Conservation (phyloP, 2,888 invertebrate species). For the Dilophus febrilis region DNA sequence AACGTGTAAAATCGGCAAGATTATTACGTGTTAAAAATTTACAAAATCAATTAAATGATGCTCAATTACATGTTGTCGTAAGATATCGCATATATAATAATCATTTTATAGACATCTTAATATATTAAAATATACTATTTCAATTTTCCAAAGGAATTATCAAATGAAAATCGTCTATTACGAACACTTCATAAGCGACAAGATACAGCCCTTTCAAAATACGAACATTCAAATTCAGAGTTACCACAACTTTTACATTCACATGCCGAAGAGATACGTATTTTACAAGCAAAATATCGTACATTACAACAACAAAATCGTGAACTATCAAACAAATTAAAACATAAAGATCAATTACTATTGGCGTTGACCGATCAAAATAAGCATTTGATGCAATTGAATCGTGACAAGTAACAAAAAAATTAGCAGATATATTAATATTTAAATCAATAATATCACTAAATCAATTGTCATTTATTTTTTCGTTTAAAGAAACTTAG, state of each 20-base stretch:
- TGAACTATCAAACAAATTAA: conserved; percentile 44
- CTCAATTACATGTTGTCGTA: conserved; percentile 60
- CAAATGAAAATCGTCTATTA: conserved; percentile 56
- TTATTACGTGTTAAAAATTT: conserved; percentile 55
- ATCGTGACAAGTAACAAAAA: conserved; percentile 43
- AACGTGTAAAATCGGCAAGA: conserved; percentile 61
- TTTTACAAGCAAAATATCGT: conserved; percentile 51
- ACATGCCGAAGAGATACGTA: conserved; percentile 59
- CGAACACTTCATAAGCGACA: conserved; percentile 64
- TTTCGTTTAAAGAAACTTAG: conserved; percentile 35
- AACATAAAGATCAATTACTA: conserved; percentile 50
- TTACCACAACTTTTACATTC: conserved; percentile 57
- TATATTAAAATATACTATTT: background rate
- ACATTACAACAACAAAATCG: conserved; percentile 44
- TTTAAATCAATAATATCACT: background rate
- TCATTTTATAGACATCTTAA: background rate
- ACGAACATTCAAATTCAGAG: conserved; percentile 63
- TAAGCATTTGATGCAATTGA: conserved; percentile 48
- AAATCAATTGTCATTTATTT: background rate
- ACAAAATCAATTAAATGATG: conserved; percentile 64
- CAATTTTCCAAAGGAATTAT: conserved; percentile 43
- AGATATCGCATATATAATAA: conserved; percentile 15
- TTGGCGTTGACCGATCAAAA: conserved; percentile 48
- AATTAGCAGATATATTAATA: background rate
- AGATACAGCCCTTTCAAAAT: conserved; percentile 56